Percentiles rank a stretch among this genome's conserved stretches.
Conservation (phyloP, 1,140 invertebrate species). For the Adoxophyes honmai region DNA sequence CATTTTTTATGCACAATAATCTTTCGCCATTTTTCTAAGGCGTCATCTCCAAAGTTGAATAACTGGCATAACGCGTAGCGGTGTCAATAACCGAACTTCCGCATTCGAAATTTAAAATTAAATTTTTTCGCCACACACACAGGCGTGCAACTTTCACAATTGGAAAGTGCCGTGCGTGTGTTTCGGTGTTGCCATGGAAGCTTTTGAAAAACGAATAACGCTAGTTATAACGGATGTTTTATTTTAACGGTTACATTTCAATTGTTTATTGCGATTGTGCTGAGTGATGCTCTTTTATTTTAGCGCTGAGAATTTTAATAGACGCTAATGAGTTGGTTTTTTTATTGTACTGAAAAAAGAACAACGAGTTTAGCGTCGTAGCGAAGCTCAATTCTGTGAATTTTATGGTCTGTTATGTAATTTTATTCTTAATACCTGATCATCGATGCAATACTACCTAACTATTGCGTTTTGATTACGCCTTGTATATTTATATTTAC, state of each 20-base stretch:
- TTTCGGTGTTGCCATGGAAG: constrained; percentile 33
- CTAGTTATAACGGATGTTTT: neutral
- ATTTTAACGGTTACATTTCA: neutral
- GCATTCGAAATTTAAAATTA: constrained; percentile 37
- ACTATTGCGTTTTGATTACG: too few relatives aligned
- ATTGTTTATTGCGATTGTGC: neutral
- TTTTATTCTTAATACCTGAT: too few relatives aligned
- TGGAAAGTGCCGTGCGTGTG: constrained; percentile 38
- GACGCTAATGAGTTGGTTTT: neutral
- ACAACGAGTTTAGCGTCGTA: too few relatives aligned
- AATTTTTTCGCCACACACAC: constrained; percentile 33
- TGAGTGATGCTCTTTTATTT: constrained; percentile 5
- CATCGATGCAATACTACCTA: too few relatives aligned
- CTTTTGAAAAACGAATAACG: constrained; percentile 21
- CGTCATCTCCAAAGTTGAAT: constrained; percentile 24
- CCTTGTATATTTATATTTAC: too few relatives aligned
- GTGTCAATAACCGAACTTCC: constrained; percentile 38
- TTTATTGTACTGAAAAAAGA: neutral
- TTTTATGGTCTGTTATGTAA: too few relatives aligned
- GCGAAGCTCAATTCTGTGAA: too few relatives aligned
- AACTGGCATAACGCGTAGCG: constrained; percentile 26
- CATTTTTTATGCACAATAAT: too few relatives aligned
- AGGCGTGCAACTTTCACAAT: constrained; percentile 42
- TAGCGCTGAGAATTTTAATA: neutral
- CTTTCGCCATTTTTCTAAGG: neutral